Evolutionary conservation across 1,140 invertebrate species (phyloP).

Genomic region (Nasonia giraulti): DNA sequence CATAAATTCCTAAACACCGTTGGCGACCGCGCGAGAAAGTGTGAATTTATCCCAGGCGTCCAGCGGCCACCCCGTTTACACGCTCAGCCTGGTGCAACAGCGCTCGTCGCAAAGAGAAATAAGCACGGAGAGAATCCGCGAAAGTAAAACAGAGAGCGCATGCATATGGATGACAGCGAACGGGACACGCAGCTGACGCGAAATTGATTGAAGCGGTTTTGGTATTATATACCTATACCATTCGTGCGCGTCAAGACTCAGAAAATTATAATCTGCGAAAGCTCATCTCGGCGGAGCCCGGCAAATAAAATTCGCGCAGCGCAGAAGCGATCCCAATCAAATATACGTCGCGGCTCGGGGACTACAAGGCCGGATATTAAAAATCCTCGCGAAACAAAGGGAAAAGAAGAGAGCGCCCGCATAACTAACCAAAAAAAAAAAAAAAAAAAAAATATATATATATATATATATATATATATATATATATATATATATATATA

Average conservation of each 20-base stretch:
- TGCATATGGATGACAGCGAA: too few relatives aligned
- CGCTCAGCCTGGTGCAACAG: not conserved
- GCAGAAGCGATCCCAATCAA: not conserved
- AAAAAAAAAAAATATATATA: too few relatives aligned
- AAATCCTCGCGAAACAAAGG: not conserved
- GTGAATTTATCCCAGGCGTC: conserved; percentile 59
- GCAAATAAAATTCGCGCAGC: not conserved
- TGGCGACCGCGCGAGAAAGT: conserved; percentile 52
- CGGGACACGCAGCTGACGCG: too few relatives aligned
- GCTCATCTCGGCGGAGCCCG: not conserved
- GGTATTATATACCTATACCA: too few relatives aligned
- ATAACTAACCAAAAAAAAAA: conserved; percentile 5
- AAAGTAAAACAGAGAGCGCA: too few relatives aligned
- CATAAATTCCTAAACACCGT: conserved; percentile 58
- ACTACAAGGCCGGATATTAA: conserved; percentile 1
- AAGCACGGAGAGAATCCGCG: too few relatives aligned
- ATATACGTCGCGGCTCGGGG: not conserved
- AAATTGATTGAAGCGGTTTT: too few relatives aligned
- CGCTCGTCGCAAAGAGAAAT: not conserved
- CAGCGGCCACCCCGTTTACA: conserved; percentile 49
- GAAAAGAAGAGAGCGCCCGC: not conserved
- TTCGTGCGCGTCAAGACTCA: too few relatives aligned
- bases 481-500: too few relatives aligned
- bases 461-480: too few relatives aligned
- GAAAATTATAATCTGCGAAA: not conserved